Base-by-base conservation (phyloP, 1,140 invertebrate species). In the Neocloeon triangulifer region DNA sequence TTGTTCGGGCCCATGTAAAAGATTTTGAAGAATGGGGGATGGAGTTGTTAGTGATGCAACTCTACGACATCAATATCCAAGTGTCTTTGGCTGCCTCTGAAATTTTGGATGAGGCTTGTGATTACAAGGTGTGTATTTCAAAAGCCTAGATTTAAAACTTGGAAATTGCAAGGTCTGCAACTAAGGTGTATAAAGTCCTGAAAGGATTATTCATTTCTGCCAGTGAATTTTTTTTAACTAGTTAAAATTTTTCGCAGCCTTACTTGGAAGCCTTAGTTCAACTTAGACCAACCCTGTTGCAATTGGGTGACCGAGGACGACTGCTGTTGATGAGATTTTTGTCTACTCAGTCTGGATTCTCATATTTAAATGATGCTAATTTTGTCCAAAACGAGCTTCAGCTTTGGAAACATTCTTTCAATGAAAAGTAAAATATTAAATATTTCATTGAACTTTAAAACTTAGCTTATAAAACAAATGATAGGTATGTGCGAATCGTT, bases 101-200 rank as follows among this genome's bases (percentile, higher is more conserved):
- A 35, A 73, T 77, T 27, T 56, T 95, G n/a, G 78, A 91, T 44
- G 91, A 95, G 61, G 81, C 85, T 14, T 86, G 79, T 47, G 78
- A 86, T 53, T 67, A 86, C 34, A 65, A 71, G 33, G 75, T 80
- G 43, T 31, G n/a, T n/a, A n/a, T 10, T 29, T 9, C 12, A 9
- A 12, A 19, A 32, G n/a, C n/a, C n/a, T n/a, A n/a, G n/a, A n/a
- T n/a, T n/a, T n/a, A n/a, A n/a, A n/a, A n/a, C n/a, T n/a, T n/a
- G n/a, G n/a, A n/a, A n/a, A n/a, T n/a, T n/a, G n/a, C n/a, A n/a
- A n/a, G n/a, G n/a, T n/a, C n/a, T n/a, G n/a, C n/a, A n/a, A n/a
- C n/a, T n/a, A n/a, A n/a, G n/a, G n/a, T n/a, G n/a, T n/a, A n/a
- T n/a, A n/a, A n/a, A n/a, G n/a, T n/a, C n/a, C n/a, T n/a, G n/a